Base-by-base conservation (phyloP, 2,797 vertebrate species). In the Phoeniculus purpureus region DNA sequence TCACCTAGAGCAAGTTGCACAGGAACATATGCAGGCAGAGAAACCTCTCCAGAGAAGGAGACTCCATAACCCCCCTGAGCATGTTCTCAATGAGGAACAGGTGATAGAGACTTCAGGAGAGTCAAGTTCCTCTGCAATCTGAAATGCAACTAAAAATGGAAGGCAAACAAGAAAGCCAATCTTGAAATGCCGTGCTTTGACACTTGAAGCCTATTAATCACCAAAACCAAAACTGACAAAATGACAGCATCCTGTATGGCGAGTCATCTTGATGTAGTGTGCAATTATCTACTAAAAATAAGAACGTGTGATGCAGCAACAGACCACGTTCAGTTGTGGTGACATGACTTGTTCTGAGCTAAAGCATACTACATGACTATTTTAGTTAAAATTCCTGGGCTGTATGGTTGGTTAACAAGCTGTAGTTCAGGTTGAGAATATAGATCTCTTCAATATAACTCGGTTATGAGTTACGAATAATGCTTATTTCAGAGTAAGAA, bases 391-490 rank as follows among this genome's bases (percentile, higher is more conserved):
- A 91, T 76, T 92, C 66, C 22, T 81, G 56, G 31, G 56, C 29
- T 66, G 9, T 67, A 76, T 55, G 26, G 51, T 58, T 85, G 65
- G 65, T 89, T 87, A 93, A 75, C 61, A 89, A 83, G 10, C 29
- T 72, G 34, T 6, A 66, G 37, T 32, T 90, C 59, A 56, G 48
- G 21, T 1, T 92, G 61, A 92, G 34, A 92, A 72, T 89, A 82
- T 82, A 47, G 60, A 45, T 8, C 10, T 85, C 31, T 81, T 92
- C 56, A 60, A 14, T 78, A 60, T 66, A 85, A 68, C 34, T 70
- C 47, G 14, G 56, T 87, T 85, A 89, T 75, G 50, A 14, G 56
- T 87, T 85, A 89, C 72, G 62, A 94, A 83, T 87, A 91, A 85
- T 71, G 5, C n/a, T 70, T 66, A 64, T 60, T 89, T 85, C 32